Conservation (phyloP, 2,888 invertebrate genomes). For the Phorcus lineatus region DNA sequence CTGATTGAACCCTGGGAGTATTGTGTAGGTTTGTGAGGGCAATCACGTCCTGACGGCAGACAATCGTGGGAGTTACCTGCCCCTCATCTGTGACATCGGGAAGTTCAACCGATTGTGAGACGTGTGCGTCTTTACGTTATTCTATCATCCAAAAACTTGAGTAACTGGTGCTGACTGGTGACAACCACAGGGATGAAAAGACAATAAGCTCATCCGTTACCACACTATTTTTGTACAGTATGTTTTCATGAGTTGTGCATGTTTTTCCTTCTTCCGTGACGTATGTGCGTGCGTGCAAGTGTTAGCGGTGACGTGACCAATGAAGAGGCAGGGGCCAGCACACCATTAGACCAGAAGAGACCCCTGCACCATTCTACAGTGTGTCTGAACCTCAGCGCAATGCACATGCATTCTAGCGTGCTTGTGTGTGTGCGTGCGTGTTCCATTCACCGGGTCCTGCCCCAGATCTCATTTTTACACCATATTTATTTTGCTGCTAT, state of each 20-base stretch:
- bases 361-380: neutral
- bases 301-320: conserved; percentile 13
- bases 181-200: too few species aligned
- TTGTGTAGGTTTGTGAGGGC: too few species aligned
- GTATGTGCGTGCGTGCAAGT: conserved; percentile 20
- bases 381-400: too few species aligned
- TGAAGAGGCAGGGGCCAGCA: conserved; percentile 1
- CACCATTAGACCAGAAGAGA: neutral
- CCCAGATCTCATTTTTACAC: conserved; percentile 15
- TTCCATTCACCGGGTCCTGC: neutral
- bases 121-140: too few species aligned
- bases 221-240: conserved; percentile 23
- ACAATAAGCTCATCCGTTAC: neutral
- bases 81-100: too few species aligned
- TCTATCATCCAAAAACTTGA: too few species aligned
- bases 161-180: conserved; percentile 5
- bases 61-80: too few species aligned
- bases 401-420: neutral
- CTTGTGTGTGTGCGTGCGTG: neutral
- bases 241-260: conserved; percentile 24
- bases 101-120: too few species aligned
- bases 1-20: too few species aligned
- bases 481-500: conserved; percentile 21
- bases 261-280: conserved; percentile 14
- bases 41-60: too few species aligned